Percentiles rank a stretch among this genome's conserved stretches.
Evolutionary conservation across 2,888 invertebrate species (phyloP).

Genomic region (Zaprionus lineosus): DNA sequence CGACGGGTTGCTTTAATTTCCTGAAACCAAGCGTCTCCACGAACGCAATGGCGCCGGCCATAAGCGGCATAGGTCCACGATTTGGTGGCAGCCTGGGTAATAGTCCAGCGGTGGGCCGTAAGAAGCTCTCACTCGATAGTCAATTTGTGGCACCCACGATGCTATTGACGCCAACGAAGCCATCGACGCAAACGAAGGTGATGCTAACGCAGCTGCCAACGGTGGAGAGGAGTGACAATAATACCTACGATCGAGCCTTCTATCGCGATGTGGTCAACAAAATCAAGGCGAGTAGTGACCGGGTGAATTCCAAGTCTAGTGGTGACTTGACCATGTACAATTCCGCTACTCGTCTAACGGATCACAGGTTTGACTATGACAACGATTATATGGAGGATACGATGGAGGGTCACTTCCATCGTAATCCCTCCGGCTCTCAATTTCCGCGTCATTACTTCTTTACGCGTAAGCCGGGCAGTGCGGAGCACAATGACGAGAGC

Average conservation of each 20-base stretch:
- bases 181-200: background rate
- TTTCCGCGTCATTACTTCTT: constrained; percentile 82
- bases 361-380: constrained; percentile 9
- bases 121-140: constrained; percentile 82
- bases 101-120: constrained; percentile 78
- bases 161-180: background rate
- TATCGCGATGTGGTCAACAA: constrained; percentile 78
- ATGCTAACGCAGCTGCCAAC: constrained; percentile 17
- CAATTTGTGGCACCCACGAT: constrained; percentile 40
- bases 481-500: background rate
- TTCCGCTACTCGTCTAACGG: constrained; percentile 66
- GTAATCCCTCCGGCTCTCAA: constrained; percentile 82
- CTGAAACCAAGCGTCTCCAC: constrained; percentile 48
- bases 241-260: constrained; percentile 82
- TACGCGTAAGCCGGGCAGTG: constrained; percentile 56
- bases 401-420: constrained; percentile 72
- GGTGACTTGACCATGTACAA: constrained; percentile 82
- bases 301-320: constrained; percentile 82
- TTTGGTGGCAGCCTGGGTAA: constrained; percentile 74
- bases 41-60: background rate
- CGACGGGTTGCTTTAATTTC: constrained; percentile 79
- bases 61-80: constrained; percentile 15
- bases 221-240: constrained; percentile 64
- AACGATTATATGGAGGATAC: constrained; percentile 31
- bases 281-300: constrained; percentile 78